phyloP scores from a whole-genome alignment of 2,888 invertebrate species.

The Lepidocyrtinus sp. region DNA sequence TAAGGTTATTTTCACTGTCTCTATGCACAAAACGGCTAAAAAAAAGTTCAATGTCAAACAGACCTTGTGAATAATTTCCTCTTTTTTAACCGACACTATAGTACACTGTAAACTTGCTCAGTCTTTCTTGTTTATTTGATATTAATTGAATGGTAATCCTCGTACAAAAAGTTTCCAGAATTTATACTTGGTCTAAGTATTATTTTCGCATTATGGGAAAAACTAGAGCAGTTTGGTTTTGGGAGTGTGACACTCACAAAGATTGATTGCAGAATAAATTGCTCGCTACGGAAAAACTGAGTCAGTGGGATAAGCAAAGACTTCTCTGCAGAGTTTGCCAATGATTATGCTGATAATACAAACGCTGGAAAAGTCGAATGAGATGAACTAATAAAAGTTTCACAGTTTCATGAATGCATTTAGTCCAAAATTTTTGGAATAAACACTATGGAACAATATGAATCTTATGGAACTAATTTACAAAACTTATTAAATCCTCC shows the following conservation, averaged over 20 bases:
- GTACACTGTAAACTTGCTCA: conserved; percentile 3
- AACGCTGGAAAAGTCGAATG: not conserved
- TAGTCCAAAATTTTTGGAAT: not conserved
- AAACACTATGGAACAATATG: too few species aligned
- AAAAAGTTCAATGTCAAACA: conserved; percentile 49
- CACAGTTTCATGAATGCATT: conserved; percentile 7
- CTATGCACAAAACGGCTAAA: conserved; percentile 12
- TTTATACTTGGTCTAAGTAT: too few species aligned
- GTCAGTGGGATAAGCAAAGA: conserved; percentile 1
- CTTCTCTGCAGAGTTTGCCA: not conserved
- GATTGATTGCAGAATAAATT: conserved; percentile 2
- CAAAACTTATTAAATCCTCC: too few species aligned
- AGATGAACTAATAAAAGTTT: conserved; percentile 16
- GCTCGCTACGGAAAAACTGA: not conserved
- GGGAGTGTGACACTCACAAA: conserved; percentile 9
- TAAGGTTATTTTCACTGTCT: conserved; percentile 19
- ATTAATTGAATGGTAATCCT: not conserved
- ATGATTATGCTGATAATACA: not conserved
- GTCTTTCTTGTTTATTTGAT: conserved; percentile 8
- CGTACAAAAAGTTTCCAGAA: not conserved
- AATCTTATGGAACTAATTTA: too few species aligned
- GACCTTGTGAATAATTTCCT: too few species aligned
- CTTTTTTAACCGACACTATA: not conserved
- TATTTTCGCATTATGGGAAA: not conserved
- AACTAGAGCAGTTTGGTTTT: conserved; percentile 3